Base-by-base conservation (phyloP, 2,888 invertebrate species). In the Eueremaeus valkanovi region DNA sequence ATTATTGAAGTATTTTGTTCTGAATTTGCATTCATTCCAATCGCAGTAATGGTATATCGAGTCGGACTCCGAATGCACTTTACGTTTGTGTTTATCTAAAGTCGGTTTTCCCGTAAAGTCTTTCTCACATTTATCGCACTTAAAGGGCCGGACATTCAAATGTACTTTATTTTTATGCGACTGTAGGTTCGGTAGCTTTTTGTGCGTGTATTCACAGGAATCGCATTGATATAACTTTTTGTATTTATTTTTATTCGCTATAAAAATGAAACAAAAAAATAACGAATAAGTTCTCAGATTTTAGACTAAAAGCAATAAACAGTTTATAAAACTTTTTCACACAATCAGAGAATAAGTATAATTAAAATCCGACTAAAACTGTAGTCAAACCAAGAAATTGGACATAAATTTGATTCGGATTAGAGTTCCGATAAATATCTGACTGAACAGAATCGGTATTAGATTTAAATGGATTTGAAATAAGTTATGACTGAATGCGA, bases 101-200 rank as follows among this genome's bases (percentile, higher is more conserved):
- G 27, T 27, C 13, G 58, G 58, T 58, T 58, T 58, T 13, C 58
- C 58, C 13, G 58, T 58, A 58, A 58, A 58, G 27, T 27, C 13
- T 58, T 58, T 58, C 3, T 58, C 58, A 58, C 58, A 58, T 58
- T 58, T 58, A 11, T 58, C 58, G 58, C 58, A 58, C 58, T 58
- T 58, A 58, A 21, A 58, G 58, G 58, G 58, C 58, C 58, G 24
- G 27, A 58, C 27, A 58, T 58, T 58, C 29, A 58, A 29, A 58
- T 58, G 58, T 1, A 58, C 58, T 58, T 58, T 58, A 21, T 58
- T 58, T 58, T 58, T 58, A 21, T 58, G 58, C 13, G 58, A 18
- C 58, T 58, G 27, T 27, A 58, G 16, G 27, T 58, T 58, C 6
- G 58, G 58, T 3, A 21, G 29, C 58, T 58, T 58, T 58, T 27